These are phyloP conservation scores for Labrus mixtus DNA, from an alignment of 2,113 vertebrate species.

Conservation along the genomic window DNA sequence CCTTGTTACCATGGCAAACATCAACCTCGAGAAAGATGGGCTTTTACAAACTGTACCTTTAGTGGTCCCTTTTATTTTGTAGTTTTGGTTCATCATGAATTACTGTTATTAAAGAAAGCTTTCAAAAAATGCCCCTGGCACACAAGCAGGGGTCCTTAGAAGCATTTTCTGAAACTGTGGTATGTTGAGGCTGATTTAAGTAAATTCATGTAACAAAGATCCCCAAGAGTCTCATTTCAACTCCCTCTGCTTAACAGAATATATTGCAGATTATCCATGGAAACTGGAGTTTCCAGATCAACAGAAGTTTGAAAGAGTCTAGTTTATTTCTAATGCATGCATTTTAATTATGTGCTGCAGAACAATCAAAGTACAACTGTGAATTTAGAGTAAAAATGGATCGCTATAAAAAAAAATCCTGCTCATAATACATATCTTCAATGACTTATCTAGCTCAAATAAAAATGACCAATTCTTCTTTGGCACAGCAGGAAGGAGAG, in stretches of 20 bases:
- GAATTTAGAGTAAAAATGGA: constrained; percentile 2
- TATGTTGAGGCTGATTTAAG: too few relatives aligned
- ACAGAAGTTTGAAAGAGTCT: not conserved
- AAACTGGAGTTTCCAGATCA: constrained; percentile 3
- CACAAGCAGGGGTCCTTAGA: not conserved
- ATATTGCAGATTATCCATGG: not conserved
- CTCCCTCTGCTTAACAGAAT: not conserved
- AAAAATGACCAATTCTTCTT: constrained; percentile 2
- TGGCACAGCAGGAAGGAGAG: constrained; percentile 13
- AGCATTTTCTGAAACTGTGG: too few relatives aligned
- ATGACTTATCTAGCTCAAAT: constrained; percentile 11
- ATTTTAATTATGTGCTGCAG: not conserved
- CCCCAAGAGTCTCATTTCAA: not conserved
- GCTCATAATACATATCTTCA: constrained; percentile 14
- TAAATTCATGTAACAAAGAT: too few relatives aligned
- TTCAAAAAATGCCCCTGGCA: not conserved
- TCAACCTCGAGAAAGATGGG: not conserved
- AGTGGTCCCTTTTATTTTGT: not conserved
- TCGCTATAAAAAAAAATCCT: too few relatives aligned
- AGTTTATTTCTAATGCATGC: not conserved
- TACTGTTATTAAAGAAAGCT: too few relatives aligned
- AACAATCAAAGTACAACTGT: constrained; percentile 2
- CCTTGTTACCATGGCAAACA: not conserved
- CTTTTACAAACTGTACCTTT: not conserved
- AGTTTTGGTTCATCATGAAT: not conserved